Conservation (phyloP, 2,888 invertebrate species). For the Serrognathus titanus region DNA sequence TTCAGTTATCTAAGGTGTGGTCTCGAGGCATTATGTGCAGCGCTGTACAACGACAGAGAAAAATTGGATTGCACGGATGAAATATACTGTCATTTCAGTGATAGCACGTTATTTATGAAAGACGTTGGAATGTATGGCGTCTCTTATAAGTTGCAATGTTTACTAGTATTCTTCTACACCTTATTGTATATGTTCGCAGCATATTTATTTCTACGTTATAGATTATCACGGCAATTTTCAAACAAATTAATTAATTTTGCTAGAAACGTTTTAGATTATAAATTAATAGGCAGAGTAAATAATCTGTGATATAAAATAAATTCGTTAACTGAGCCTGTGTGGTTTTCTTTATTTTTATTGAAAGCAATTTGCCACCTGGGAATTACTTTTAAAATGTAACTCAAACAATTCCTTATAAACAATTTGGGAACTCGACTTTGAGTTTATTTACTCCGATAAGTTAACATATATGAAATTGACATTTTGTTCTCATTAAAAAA, state of each 20-base stretch:
- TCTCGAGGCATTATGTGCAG: slow-evolving; percentile 53
- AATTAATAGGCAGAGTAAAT: not conserved
- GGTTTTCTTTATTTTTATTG: not conserved
- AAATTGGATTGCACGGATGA: slow-evolving; percentile 9
- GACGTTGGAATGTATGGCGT: slow-evolving; percentile 19
- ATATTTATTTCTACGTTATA: slow-evolving; percentile 15
- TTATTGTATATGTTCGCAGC: slow-evolving; percentile 12
- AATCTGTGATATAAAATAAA: not conserved
- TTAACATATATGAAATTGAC: too few relatives aligned
- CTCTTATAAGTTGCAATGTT: slow-evolving; percentile 12
- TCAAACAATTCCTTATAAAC: too few relatives aligned
- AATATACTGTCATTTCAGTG: slow-evolving; percentile 18
- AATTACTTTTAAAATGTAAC: too few relatives aligned
- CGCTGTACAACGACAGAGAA: slow-evolving; percentile 5
- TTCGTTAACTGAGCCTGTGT: not conserved
- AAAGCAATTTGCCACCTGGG: not conserved
- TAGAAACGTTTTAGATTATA: slow-evolving; percentile 3
- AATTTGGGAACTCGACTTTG: too few relatives aligned
- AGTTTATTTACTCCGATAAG: too few relatives aligned
- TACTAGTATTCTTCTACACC: slow-evolving; percentile 11
- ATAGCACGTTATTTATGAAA: slow-evolving; percentile 15
- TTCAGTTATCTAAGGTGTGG: slow-evolving; percentile 66
- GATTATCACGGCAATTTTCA: slow-evolving; percentile 16
- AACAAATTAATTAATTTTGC: slow-evolving; percentile 5
- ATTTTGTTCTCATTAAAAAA: too few relatives aligned